Conservation (phyloP, 2,113 vertebrate genomes). For the Toxotes chatareus region DNA sequence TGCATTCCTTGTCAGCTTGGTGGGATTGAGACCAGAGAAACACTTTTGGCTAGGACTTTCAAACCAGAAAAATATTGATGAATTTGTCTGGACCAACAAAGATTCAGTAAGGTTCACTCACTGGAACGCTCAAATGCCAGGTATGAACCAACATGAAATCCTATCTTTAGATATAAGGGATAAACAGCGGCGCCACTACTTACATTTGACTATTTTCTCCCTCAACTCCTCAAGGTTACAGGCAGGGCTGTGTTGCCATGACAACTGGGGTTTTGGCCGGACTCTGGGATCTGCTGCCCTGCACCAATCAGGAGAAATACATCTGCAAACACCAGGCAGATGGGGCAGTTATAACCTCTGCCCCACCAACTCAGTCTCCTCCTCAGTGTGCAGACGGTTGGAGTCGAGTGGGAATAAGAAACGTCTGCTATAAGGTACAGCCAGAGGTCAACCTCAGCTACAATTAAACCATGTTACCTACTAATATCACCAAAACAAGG, state of each 20-base stretch:
- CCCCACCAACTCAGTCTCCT: constrained; percentile 59
- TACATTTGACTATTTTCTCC: not conserved
- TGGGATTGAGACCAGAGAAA: constrained; percentile 90
- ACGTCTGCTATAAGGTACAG: constrained; percentile 88
- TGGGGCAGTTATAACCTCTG: constrained; percentile 84
- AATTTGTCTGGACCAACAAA: constrained; percentile 87
- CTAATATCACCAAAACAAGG: no score
- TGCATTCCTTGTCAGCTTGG: constrained; percentile 92
- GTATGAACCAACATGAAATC: constrained; percentile 32
- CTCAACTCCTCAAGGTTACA: constrained; percentile 57
- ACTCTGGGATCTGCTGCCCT: constrained; percentile 93
- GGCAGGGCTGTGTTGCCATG: constrained; percentile 92
- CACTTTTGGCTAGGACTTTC: constrained; percentile 95
- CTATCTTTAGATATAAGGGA: not conserved
- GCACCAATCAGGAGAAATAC: constrained; percentile 90
- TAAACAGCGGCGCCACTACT: not conserved
- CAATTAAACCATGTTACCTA: not conserved
- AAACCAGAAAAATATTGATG: constrained; percentile 84
- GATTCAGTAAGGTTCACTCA: constrained; percentile 88
- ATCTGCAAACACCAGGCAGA: constrained; percentile 92
- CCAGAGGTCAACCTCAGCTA: not conserved
- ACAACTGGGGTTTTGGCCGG: constrained; percentile 91
- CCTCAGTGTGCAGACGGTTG: constrained; percentile 80
- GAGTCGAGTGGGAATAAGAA: constrained; percentile 71
- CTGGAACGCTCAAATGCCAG: constrained; percentile 87